Evolutionary conservation across 1,140 invertebrate species (phyloP).

Genomic region (Apis florea): DNA sequence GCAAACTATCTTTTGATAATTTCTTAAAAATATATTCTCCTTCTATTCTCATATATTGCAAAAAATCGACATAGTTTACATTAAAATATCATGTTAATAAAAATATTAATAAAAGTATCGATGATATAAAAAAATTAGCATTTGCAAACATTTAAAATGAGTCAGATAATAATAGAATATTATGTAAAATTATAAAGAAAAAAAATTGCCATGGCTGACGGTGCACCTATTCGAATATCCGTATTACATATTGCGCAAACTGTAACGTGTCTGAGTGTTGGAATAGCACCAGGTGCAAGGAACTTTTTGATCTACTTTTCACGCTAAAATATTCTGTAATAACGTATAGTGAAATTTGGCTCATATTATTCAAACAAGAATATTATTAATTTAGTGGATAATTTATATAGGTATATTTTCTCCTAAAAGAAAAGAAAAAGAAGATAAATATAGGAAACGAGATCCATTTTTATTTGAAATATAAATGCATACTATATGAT

Average conservation of each 20-base stretch:
- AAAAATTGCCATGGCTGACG: not conserved
- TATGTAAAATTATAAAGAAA: not conserved
- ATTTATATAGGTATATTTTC: not conserved
- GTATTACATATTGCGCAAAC: conserved; percentile 40
- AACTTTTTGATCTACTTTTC: conserved; percentile 27
- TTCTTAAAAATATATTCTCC: too few species aligned
- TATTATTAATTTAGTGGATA: not conserved
- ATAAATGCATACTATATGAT: too few species aligned
- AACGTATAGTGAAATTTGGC: not conserved
- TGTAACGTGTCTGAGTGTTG: conserved; percentile 7
- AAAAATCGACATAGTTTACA: too few species aligned
- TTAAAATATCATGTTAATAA: too few species aligned
- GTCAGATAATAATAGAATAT: conserved; percentile 7
- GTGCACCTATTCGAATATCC: conserved; percentile 28
- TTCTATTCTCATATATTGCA: too few species aligned
- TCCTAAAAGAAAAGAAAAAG: too few species aligned
- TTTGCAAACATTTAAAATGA: not conserved
- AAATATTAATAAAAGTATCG: too few species aligned
- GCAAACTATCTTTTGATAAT: too few species aligned
- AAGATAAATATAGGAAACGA: too few species aligned
- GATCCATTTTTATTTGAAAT: too few species aligned
- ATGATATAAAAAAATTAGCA: not conserved
- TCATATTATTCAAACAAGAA: not conserved
- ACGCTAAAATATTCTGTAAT: conserved; percentile 13
- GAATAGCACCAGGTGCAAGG: not conserved